Base-by-base conservation (phyloP, 35 echinoderm and acorn worm species). In the Holothuria glaberrima region DNA sequence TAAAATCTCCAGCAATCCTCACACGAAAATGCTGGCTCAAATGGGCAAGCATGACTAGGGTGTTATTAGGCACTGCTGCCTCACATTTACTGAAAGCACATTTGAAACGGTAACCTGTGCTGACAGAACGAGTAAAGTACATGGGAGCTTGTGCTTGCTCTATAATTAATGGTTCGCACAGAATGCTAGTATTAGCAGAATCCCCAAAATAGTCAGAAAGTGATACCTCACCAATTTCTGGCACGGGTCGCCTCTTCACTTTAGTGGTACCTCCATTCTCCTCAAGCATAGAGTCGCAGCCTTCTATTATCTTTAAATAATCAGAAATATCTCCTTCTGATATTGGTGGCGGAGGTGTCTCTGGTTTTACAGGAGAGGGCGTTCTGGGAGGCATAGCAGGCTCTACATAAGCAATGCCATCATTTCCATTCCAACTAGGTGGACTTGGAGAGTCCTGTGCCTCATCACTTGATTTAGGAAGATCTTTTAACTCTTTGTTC, bases 181-280 rank as follows among this genome's bases (percentile, higher is more conserved):
- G 72, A 10, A 92, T 83, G 56, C 83, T 88, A 6, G 84, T 86
- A 60, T 92, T 71, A 20, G 86, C 91, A 61, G 86, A 74, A 33
- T 92, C 86, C 29, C 91, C 91, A 92, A 88, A 92, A 68, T 92
- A 92, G 57, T 92, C 91, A 32, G 86, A 59, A 17, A 92, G 71
- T 62, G 86, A 63, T 32, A 86, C 86, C 28, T 77, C 70, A 24
- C 57, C 71, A 56, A 62, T 73, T 12, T 88, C 82, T 5, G 72
- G 46, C 72, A 65, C 30, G 6, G 90, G 83, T 20, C 22, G 44
- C 81, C 6, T 74, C 17, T 29, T 38, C 0, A 48, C 41, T n/a
- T 35, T 48, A 16, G 12, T 26, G 9, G n/a, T 19, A 16, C 29
- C 21, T 46, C 80, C 30, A 22, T 35, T 74, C 58, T 21, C 76